Conservation (phyloP, 2,797 vertebrate genomes). For the Arrhamphus sclerolepis region DNA sequence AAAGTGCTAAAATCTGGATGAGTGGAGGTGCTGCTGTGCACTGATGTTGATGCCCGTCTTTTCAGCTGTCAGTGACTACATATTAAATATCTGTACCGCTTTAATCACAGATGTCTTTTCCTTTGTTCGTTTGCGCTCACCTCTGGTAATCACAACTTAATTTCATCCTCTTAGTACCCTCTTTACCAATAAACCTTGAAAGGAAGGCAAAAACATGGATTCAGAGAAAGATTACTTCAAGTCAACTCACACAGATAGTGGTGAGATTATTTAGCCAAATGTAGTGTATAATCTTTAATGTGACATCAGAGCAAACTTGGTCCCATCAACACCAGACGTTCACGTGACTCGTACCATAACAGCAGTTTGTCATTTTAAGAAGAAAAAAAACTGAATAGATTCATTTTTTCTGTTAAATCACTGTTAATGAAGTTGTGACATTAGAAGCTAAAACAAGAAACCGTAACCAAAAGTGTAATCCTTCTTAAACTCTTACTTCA, state of each 20-base stretch:
- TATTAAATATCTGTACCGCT: background rate
- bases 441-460: slow-evolving; percentile 22
- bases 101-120: background rate
- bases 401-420: background rate
- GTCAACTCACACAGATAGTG: background rate
- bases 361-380: slow-evolving; percentile 18
- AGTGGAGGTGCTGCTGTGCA: background rate
- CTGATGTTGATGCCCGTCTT: slow-evolving; percentile 7
- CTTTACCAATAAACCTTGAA: too few relatives aligned
- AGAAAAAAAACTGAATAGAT: slow-evolving; percentile 6
- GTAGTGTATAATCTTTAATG: slow-evolving; percentile 14
- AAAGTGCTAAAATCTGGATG: slow-evolving; percentile 23
- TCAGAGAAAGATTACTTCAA: too few relatives aligned
- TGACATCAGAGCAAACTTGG: slow-evolving; percentile 7
- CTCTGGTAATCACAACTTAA: slow-evolving; percentile 1
- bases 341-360: background rate
- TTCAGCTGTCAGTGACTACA: background rate
- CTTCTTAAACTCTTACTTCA: background rate
- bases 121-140: background rate
- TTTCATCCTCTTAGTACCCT: too few relatives aligned
- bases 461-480: background rate
- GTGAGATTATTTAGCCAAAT: slow-evolving; percentile 15
- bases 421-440: slow-evolving; percentile 10
- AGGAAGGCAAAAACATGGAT: too few relatives aligned
- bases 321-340: slow-evolving; percentile 3